These are phyloP conservation scores for Synergus umbraculus DNA, from an alignment of 2,888 invertebrate species.

Conservation along the genomic window DNA sequence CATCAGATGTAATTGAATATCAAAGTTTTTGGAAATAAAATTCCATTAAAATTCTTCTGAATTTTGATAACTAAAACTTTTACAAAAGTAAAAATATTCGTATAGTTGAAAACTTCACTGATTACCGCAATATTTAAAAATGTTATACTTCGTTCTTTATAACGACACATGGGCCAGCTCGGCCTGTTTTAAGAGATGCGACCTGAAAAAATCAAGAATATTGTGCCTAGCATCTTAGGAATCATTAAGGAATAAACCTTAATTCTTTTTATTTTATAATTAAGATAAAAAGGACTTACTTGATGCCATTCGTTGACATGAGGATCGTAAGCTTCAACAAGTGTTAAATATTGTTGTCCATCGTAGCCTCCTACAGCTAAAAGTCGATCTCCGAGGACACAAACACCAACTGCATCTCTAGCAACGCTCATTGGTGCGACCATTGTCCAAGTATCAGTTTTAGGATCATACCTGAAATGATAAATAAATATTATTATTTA, in stretches of 20 bases:
- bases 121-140: slow-evolving; percentile 1
- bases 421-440: slow-evolving; percentile 90
- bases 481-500: slow-evolving; percentile 7
- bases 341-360: slow-evolving; percentile 91
- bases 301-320: slow-evolving; percentile 87
- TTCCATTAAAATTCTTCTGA: not conserved
- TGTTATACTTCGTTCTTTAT: slow-evolving; percentile 64
- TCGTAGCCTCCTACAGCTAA: slow-evolving; percentile 95
- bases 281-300: slow-evolving; percentile 69
- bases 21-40: not conserved
- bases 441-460: slow-evolving; percentile 91
- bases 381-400: slow-evolving; percentile 89
- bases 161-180: slow-evolving; percentile 94
- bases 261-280: not conserved
- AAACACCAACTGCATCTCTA: slow-evolving; percentile 93
- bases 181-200: slow-evolving; percentile 87
- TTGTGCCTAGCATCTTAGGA: slow-evolving; percentile 17
- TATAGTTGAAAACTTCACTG: slow-evolving; percentile 44
- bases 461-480: slow-evolving; percentile 80
- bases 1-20: not conserved
- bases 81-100: not conserved
- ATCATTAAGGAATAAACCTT: not conserved
- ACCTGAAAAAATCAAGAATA: slow-evolving; percentile 79
- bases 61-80: not conserved
- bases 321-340: slow-evolving; percentile 94